phyloP scores from a whole-genome alignment of 2,888 invertebrate genomes.

The Muschampia staudingeri region DNA sequence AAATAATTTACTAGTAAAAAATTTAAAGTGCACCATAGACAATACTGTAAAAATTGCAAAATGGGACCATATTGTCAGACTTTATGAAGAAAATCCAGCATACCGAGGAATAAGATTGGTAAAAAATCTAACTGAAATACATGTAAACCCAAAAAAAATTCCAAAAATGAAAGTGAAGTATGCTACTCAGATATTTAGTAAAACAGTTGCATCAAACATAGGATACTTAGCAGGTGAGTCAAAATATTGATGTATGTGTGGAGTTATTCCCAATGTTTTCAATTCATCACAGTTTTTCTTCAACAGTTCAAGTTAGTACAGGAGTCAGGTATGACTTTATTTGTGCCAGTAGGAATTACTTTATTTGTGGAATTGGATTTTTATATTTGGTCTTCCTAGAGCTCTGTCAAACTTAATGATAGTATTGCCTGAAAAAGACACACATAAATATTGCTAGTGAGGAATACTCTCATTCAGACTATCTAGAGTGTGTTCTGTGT shows the following conservation, averaged over 20 bases:
- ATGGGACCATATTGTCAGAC: not conserved
- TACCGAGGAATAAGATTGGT: not conserved
- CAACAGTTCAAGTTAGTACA: too few species aligned
- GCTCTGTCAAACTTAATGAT: too few species aligned
- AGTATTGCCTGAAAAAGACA: too few species aligned
- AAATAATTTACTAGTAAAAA: conserved; percentile 10
- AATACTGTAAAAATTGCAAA: not conserved
- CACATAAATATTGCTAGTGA: too few species aligned
- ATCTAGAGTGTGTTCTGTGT: too few species aligned
- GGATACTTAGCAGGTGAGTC: conserved; percentile 3
- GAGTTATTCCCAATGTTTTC: too few species aligned
- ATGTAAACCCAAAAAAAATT: not conserved
- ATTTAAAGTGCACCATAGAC: not conserved
- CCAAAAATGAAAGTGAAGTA: conserved; percentile 1
- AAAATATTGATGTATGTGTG: not conserved
- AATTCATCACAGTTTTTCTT: too few species aligned
- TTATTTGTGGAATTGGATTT: too few species aligned
- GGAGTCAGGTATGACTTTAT: too few species aligned
- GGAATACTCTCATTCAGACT: too few species aligned
- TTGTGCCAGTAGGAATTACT: too few species aligned
- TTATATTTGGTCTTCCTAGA: too few species aligned
- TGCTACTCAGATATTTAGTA: not conserved
- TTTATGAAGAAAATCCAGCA: not conserved
- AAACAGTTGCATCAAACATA: not conserved
- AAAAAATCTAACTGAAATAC: not conserved